These are phyloP conservation scores for Drosophila rubida DNA, from an alignment of 2,888 invertebrate species.

Conservation along the genomic window DNA sequence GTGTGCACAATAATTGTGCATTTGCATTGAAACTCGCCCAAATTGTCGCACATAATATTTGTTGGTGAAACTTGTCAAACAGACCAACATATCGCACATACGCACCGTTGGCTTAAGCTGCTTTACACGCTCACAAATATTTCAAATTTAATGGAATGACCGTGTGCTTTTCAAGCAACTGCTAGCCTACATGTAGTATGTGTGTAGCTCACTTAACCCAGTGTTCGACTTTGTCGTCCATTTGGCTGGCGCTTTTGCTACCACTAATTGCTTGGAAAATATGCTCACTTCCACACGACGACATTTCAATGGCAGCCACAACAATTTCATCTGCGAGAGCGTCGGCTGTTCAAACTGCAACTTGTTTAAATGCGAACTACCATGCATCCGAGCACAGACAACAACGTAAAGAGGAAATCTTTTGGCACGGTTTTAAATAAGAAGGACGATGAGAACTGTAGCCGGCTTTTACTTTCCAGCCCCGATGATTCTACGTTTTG, in stretches of 20 bases:
- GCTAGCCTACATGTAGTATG: neutral
- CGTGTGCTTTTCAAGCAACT: neutral
- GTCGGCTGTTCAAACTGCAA: constrained; percentile 53
- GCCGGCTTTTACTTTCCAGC: constrained; percentile 31
- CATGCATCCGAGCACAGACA: neutral
- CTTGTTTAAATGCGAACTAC: constrained; percentile 44
- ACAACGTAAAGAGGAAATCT: constrained; percentile 20
- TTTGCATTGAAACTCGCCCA: no score
- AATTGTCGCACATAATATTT: neutral
- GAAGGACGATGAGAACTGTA: constrained; percentile 35
- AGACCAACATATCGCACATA: neutral
- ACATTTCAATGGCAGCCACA: constrained; percentile 68
- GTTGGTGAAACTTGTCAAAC: neutral
- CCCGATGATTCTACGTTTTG: neutral
- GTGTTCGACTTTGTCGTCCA: constrained; percentile 40
- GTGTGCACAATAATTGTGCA: no score
- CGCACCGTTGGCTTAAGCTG: constrained; percentile 1
- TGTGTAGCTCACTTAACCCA: constrained; percentile 40
- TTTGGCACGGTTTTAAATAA: constrained; percentile 47
- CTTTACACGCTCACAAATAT: neutral
- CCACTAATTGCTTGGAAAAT: constrained; percentile 77
- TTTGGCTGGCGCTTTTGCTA: constrained; percentile 45
- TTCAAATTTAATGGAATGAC: constrained; percentile 18
- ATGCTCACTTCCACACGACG: constrained; percentile 69
- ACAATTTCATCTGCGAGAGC: constrained; percentile 46